These are phyloP conservation scores for Leptinotarsa juncta DNA, from an alignment of 2,888 invertebrate genomes.

Conservation along the genomic window DNA sequence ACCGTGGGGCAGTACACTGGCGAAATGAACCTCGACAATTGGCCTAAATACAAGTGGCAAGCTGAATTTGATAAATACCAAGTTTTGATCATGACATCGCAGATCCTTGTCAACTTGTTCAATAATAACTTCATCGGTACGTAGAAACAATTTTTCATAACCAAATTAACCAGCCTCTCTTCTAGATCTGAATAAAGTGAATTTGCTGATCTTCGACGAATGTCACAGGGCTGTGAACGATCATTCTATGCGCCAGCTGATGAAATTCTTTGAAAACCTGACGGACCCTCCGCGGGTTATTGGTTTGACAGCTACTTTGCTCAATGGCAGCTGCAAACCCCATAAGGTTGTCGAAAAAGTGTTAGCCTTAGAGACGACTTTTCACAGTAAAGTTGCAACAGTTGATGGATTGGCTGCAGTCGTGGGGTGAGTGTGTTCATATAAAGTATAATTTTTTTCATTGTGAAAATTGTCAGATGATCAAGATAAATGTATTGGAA, in stretches of 20 bases:
- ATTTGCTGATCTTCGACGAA: slow-evolving; percentile 92
- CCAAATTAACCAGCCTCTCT: neutral
- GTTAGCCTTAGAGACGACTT: slow-evolving; percentile 76
- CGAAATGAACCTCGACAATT: slow-evolving; percentile 79
- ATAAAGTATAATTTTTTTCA: too few species aligned
- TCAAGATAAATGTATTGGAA: too few species aligned
- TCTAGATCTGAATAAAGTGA: slow-evolving; percentile 71
- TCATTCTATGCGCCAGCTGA: slow-evolving; percentile 85
- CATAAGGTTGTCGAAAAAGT: slow-evolving; percentile 70
- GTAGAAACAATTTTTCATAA: slow-evolving; percentile 21
- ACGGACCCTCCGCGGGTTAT: slow-evolving; percentile 77
- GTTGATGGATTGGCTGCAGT: slow-evolving; percentile 72
- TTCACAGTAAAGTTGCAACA: slow-evolving; percentile 79
- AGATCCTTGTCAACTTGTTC: slow-evolving; percentile 82
- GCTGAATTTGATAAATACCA: slow-evolving; percentile 73
- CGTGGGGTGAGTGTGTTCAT: slow-evolving; percentile 66
- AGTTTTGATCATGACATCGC: slow-evolving; percentile 85
- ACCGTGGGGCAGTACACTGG: slow-evolving; percentile 78
- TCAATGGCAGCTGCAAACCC: slow-evolving; percentile 77
- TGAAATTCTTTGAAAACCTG: slow-evolving; percentile 72
- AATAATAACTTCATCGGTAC: slow-evolving; percentile 70
- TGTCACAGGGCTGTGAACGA: slow-evolving; percentile 89
- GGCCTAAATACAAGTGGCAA: slow-evolving; percentile 76
- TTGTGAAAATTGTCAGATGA: too few species aligned
- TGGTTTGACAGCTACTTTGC: slow-evolving; percentile 87